Percentiles rank a stretch among this genome's conserved stretches.
phyloP scores from a whole-genome alignment of 1,140 invertebrate genomes.

The Caenorhabditis remanei region DNA sequence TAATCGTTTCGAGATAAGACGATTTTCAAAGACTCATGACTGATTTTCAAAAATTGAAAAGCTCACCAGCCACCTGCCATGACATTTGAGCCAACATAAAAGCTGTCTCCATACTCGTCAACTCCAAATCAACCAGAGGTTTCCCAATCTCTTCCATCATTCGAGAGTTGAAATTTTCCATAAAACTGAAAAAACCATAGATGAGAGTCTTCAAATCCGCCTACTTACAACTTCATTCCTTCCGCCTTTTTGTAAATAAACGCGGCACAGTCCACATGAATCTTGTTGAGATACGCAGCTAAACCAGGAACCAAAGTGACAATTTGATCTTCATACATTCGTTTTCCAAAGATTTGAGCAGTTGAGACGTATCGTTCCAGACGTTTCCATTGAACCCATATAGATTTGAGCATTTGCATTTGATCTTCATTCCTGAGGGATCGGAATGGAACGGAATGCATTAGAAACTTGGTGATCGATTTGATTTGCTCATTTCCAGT shows the following conservation, averaged over 20 bases:
- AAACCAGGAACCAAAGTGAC: conserved; percentile 10
- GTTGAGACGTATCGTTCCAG: conserved; percentile 24
- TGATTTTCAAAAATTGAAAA: no score
- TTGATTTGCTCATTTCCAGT: conserved; percentile 48
- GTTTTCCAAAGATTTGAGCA: conserved; percentile 42
- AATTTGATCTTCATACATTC: conserved; percentile 49
- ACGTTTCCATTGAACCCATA: conserved; percentile 44
- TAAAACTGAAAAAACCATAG: not conserved
- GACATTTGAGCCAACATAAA: conserved; percentile 45
- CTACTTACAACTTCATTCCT: conserved; percentile 44
- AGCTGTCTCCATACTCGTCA: conserved; percentile 15
- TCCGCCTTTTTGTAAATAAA: conserved; percentile 31
- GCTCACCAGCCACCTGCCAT: conserved; percentile 19
- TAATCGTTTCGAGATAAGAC: no score
- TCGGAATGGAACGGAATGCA: conserved; percentile 34
- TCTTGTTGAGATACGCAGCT: conserved; percentile 23
- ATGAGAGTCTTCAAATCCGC: not conserved
- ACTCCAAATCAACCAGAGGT: conserved; percentile 21
- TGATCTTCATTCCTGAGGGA: conserved; percentile 10
- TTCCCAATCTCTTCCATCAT: conserved; percentile 50
- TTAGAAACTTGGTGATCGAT: conserved; percentile 29
- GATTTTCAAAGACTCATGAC: no score
- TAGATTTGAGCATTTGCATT: conserved; percentile 29
- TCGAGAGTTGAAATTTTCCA: conserved; percentile 33
- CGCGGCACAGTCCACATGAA: not conserved